Base-by-base conservation (phyloP, 1,140 invertebrate genomes). In the Lithobius niger region DNA sequence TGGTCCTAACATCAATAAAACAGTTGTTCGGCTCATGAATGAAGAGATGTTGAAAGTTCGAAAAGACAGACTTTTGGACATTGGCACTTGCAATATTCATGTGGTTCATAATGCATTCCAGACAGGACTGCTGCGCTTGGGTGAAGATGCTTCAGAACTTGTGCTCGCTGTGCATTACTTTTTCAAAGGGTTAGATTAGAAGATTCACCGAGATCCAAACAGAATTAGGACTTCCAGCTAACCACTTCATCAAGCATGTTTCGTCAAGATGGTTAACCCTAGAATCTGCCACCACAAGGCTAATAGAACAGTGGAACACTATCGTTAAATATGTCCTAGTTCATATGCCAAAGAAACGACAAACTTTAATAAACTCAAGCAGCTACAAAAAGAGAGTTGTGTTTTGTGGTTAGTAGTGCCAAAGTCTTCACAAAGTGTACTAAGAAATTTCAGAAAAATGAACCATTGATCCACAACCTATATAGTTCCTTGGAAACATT, bases 1-100 rank as follows among this genome's bases (percentile, higher is more conserved):
- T 65, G 62, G 64, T n/a, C 62, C 61, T 15, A 65, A 65, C 54
- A 59, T 66, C 0, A 66, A 61, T 50, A 66, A 67, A 52, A 62
- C 55, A 18, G 54, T 66, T 2, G 60, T 55, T 40, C 53, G 42
- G 18, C 26, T 51, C 21, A 10, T 67, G 10, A 62, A 64, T 63
- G 52, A 61, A 22, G 47, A 57, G 25, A 15, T 61, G 52, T 61
- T 56, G 55, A 42, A 31, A 48, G 52, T 57, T 28, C 19, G 36
- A 18, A 27, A 52, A 16, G 54, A 58, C 48, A 24, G 19, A 24
- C 56, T 61, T 21, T 13, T 61, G 15, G 44, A 57, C 27, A 56
- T 63, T n/a, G 57, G 57, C 26, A 27, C 40, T 21, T 58, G 54
- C 26, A 57, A 58, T 36, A 57, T 58, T 42, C 54, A 58, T 42